Evolutionary conservation across 2,113 vertebrate species (phyloP).

Genomic region (Eulemur macaco): DNA sequence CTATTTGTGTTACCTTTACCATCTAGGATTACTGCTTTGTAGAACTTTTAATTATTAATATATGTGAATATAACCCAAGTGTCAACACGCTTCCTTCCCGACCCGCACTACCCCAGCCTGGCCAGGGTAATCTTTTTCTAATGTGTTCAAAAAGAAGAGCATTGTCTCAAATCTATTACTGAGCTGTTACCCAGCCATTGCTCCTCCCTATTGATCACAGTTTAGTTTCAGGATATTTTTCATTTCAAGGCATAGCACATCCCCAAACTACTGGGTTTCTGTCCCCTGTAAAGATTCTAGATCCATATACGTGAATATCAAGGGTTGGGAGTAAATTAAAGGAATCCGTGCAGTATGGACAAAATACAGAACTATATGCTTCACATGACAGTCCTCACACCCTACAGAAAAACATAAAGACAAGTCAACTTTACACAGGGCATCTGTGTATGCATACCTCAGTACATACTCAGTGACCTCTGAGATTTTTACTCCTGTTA

Average conservation of each 20-base stretch:
- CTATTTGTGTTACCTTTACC: neutral
- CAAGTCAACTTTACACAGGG: neutral
- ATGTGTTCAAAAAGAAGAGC: neutral
- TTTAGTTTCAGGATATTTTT: neutral
- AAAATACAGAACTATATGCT: neutral
- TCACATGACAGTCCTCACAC: neutral
- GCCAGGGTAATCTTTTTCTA: neutral
- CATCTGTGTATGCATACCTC: neutral
- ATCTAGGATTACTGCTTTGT: neutral
- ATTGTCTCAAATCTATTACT: neutral
- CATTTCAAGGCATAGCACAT: neutral
- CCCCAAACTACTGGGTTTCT: neutral
- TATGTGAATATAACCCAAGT: neutral
- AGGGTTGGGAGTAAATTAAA: neutral
- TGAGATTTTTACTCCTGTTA: neutral
- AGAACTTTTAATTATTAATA: neutral
- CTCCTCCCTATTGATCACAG: neutral
- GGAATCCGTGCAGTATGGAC: neutral
- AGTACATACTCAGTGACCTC: neutral
- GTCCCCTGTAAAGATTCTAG: neutral
- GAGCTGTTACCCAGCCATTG: neutral
- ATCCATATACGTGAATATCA: neutral
- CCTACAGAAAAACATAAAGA: neutral
- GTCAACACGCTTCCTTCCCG: neutral
- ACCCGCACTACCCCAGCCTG: rapidly evolving